Conservation (phyloP, 2,113 vertebrate species). For the Indicator maculatus region DNA sequence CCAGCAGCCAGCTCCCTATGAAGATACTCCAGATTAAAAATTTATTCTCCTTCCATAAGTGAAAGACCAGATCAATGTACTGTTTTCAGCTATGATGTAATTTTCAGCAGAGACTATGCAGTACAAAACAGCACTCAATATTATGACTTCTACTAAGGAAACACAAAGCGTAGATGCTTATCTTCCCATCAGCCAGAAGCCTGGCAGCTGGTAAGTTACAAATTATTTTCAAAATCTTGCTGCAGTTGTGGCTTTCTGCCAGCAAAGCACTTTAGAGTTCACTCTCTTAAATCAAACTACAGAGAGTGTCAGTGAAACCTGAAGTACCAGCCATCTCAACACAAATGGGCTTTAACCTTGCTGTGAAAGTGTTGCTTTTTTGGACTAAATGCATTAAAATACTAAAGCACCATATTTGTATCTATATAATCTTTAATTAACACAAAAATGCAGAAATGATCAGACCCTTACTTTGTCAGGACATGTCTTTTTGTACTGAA, state of each 20-base stretch:
- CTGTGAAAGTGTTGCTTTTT: neutral
- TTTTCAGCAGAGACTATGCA: neutral
- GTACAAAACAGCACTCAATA: neutral
- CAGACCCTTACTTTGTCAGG: neutral
- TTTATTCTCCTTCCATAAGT: neutral
- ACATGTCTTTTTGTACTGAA: neutral
- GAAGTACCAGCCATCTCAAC: neutral
- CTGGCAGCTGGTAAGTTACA: neutral
- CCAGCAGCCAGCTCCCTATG: neutral
- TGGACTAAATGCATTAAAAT: neutral
- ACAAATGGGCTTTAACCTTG: neutral
- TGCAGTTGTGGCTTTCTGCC: neutral
- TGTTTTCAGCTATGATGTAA: neutral
- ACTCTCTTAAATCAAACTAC: neutral
- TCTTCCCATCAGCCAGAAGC: neutral
- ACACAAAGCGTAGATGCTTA: neutral
- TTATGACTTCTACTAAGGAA: neutral
- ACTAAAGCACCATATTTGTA: neutral
- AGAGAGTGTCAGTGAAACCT: neutral
- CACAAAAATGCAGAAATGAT: neutral
- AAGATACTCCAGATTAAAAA: neutral
- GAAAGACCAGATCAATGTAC: neutral
- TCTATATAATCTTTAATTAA: neutral
- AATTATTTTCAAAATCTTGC: neutral
- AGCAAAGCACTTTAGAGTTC: constrained; percentile 24